Base-by-base conservation (phyloP, 1,140 invertebrate species). In the Latrodectus geometricus region DNA sequence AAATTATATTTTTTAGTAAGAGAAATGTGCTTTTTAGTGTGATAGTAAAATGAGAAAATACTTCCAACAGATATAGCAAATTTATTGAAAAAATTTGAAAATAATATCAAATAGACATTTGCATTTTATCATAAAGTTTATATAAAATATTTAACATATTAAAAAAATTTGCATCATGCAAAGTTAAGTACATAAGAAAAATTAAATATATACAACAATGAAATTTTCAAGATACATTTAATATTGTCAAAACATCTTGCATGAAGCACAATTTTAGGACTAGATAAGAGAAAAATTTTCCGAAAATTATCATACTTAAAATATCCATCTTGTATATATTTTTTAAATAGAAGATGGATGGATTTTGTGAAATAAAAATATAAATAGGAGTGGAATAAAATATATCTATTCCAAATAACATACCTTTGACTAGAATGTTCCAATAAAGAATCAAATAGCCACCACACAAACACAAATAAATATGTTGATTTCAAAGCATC, bases 51-150 rank as follows among this genome's bases (percentile, higher is more conserved):
- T 50, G 9, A 68, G 50, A 4, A 79, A 8, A 17, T 23, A 14
- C 35, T 21, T 79, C 50, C 20, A 79, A 52, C 54, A 68, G n/a
- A 69, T 65, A 79, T 52, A 69, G 66, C 20, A 66, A 52, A 52
- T 79, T 79, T 79, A 79, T 79, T 79, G 77, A 61, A 79, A 79
- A 72, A 21, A 23, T 72, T 20, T 8, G 52, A 21, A 79, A 21
- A 79, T 48, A 65, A 52, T 68, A 48, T 79, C 66, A 79, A 68
- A 77, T 66, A 79, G 35, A 35, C 35, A 35, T 1, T 68, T 79
- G 77, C 77, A 79, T 23, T 23, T 66, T 49, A 68, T 79, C 77
- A 69, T 79, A 79, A 79, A 79, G 69, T 79, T 50, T 79, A 61
- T 69, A 79, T 77, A 21, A 77, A 61, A 77, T 77, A 61, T 35